These are phyloP conservation scores for Geodia barretti DNA, from an alignment of 37 sponge, comb jelly and placozoan species.

Conservation along the genomic window DNA sequence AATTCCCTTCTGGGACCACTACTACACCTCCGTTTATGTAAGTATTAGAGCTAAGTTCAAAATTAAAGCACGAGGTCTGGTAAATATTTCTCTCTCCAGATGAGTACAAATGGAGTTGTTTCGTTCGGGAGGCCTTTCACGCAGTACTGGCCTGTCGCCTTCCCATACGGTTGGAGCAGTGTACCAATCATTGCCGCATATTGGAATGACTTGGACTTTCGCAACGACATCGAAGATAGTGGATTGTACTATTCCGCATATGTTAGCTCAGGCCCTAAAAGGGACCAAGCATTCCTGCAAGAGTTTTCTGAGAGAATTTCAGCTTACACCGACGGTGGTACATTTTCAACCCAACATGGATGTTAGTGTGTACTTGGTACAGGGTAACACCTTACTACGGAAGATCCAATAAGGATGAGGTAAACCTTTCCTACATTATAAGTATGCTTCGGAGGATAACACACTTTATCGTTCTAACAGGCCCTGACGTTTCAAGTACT, in stretches of 20 bases:
- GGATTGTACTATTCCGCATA: slow-evolving; percentile 14
- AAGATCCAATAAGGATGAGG: slow-evolving; percentile 9
- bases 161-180: slow-evolving; percentile 33
- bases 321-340: background rate
- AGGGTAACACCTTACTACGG: slow-evolving; percentile 27
- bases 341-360: slow-evolving; percentile 29
- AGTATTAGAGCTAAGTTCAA: too few relatives aligned
- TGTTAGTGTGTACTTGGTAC: slow-evolving; percentile 44
- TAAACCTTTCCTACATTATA: slow-evolving; percentile 3
- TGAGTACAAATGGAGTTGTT: slow-evolving; percentile 53
- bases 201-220: slow-evolving; percentile 60
- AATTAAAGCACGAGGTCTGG: too few relatives aligned
- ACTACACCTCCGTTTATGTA: slow-evolving; percentile 19
- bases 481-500: slow-evolving; percentile 41
- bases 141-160: slow-evolving; percentile 36
- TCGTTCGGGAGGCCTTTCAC: slow-evolving; percentile 39
- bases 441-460: background rate
- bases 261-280: background rate
- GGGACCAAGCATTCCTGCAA: background rate
- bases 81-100: slow-evolving; percentile 21
- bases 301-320: slow-evolving; percentile 1
- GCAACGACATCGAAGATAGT: background rate
- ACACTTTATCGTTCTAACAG: slow-evolving; percentile 3
- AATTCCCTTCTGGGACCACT: slow-evolving; percentile 15
- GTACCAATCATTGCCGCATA: slow-evolving; percentile 48